Base-by-base conservation (phyloP, 2,888 invertebrate genomes). In the Callosobruchus maculatus region DNA sequence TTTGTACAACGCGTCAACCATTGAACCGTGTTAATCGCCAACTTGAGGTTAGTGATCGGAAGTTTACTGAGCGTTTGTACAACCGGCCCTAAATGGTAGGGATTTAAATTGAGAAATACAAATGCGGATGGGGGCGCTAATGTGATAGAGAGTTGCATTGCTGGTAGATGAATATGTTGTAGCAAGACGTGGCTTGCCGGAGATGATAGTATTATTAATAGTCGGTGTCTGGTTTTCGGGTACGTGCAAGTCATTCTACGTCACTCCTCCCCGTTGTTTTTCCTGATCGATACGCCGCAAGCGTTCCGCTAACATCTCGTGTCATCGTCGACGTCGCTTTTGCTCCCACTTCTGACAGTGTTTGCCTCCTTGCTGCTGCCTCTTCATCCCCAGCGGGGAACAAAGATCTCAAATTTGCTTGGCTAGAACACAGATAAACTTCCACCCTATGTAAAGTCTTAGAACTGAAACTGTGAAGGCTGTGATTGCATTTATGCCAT, bases 191-290 rank as follows among this genome's bases (percentile, higher is more conserved):
- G 49, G 9, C 49, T 49, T 49, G 49, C 49, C 78, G 78, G 80
- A 81, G 85, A 85, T 86, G 86, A 87, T 86, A 85, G 85, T 85
- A 86, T 86, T 86, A 87, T 87, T 87, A 87, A 87, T 86, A 85
- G 87, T 81, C 85, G 83, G 85, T 86, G 85, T 86, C 86, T 86
- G 85, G 82, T 82, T 81, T 83, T 82, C 82, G 84, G 83, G 83
- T 84, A 84, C 84, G 84, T 86, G 86, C 86, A 85, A 86, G 86
- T 86, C 86, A 86, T 85, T 85, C 85, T 85, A 85, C 85, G 85
- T 86, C 85, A 85, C 84, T 83, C 83, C 83, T 82, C 83, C 84
- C 71, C 71, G 30, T 20, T 49, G 85, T 85, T 85, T 85, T 84
- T 85, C 84, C 85, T 83, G 85, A 86, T 86, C 85, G 85, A 85